Evolutionary conservation across 2,113 vertebrate genomes (phyloP).

Genomic region (Hoplias malabaricus): DNA sequence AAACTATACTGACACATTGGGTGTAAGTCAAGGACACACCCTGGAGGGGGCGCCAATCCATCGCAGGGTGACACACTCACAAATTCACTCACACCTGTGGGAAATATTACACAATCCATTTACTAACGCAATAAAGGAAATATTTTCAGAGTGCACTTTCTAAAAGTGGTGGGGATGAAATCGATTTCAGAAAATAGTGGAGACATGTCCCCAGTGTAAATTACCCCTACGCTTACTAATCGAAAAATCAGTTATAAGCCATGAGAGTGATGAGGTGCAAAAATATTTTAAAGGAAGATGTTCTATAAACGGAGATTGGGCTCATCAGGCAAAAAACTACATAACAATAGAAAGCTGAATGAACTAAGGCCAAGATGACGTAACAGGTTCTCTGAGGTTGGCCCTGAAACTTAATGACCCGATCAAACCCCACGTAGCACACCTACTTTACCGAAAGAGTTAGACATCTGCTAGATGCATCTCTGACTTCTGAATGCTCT

Average conservation of each 20-base stretch:
- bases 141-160: no score
- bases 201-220: no score
- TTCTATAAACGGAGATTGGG: not conserved
- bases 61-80: no score
- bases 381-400: constrained; percentile 19
- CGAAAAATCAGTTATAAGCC: not conserved
- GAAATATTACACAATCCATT: no score
- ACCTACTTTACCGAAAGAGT: constrained; percentile 25
- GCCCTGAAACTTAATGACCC: constrained; percentile 28
- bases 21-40: no score
- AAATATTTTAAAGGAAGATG: not conserved
- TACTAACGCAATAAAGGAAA: no score
- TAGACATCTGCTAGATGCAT: constrained; percentile 61
- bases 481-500: constrained; percentile 33
- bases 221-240: no score
- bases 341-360: not conserved
- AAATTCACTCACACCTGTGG: no score
- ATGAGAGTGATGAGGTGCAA: not conserved
- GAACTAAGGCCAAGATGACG: constrained; percentile 26
- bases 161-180: no score
- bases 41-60: no score
- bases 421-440: constrained; percentile 1
- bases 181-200: no score
- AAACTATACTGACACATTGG: no score
- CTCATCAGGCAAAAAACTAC: not conserved